Percentiles rank a stretch among this genome's conserved stretches.
Conservation (phyloP, 2,888 invertebrate species). For the Liopterus haemorrhoidalis region DNA sequence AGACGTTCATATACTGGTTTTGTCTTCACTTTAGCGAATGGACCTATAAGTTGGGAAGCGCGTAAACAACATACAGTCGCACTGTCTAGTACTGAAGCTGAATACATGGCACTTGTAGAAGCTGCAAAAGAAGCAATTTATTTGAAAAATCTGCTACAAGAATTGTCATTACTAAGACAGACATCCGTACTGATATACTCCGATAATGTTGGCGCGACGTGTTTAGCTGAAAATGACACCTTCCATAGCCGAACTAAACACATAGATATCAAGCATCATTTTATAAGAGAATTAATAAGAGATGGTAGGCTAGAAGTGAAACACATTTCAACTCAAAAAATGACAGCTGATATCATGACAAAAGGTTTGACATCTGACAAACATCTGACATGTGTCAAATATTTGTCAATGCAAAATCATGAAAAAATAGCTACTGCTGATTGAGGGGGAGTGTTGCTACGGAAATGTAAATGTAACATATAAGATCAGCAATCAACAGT, state of each 20-base stretch:
- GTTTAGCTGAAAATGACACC: conserved; percentile 13
- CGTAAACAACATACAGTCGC: conserved; percentile 28
- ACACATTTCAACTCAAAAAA: conserved; percentile 21
- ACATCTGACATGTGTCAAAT: too few species aligned
- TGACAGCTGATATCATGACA: conserved; percentile 26
- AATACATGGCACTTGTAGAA: conserved; percentile 26
- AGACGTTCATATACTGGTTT: conserved; percentile 25
- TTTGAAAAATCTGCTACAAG: not conserved
- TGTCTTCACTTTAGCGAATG: conserved; percentile 9
- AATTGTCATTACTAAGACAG: conserved; percentile 2
- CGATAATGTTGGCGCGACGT: conserved; percentile 11
- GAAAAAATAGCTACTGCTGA: too few species aligned
- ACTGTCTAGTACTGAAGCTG: conserved; percentile 28
- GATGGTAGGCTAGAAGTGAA: conserved; percentile 18
- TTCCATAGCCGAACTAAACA: conserved; percentile 25
- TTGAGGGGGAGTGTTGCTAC: too few species aligned
- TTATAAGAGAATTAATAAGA: conserved; percentile 24
- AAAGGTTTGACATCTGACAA: conserved; percentile 13
- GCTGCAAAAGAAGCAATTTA: conserved; percentile 18
- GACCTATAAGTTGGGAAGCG: conserved; percentile 29
- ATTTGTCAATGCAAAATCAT: too few species aligned
- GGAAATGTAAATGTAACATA: too few species aligned
- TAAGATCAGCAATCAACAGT: too few species aligned
- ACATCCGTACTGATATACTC: conserved; percentile 4
- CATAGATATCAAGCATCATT: conserved; percentile 29